phyloP scores from a whole-genome alignment of 2,113 vertebrate genomes.

The cattle (Bos taurus) region ARS-UCD2.0 NC_037352.1:17873001-17873500 shows the following conservation, averaged over 20 bases:
- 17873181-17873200: background rate
- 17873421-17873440: background rate
- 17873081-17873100: background rate
- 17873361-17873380: background rate
- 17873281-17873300: background rate
- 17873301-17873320: background rate
- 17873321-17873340: background rate
- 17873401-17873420: background rate
- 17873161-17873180: background rate
- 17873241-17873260: background rate
- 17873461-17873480: background rate
- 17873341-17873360: background rate
- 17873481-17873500: background rate
- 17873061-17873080: background rate
- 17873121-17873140: background rate
- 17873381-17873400: background rate
- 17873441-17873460: background rate
- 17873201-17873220: background rate
- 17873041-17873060: accelerated
- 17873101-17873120: background rate
- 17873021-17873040: accelerated
- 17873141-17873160: background rate
- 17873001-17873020: no score
- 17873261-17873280: no score
- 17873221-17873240: background rate